Evolutionary conservation across 2,888 invertebrate genomes (phyloP), one percentile per base, ranked within the genome.

Genomic region (Branchellion lobata): DNA sequence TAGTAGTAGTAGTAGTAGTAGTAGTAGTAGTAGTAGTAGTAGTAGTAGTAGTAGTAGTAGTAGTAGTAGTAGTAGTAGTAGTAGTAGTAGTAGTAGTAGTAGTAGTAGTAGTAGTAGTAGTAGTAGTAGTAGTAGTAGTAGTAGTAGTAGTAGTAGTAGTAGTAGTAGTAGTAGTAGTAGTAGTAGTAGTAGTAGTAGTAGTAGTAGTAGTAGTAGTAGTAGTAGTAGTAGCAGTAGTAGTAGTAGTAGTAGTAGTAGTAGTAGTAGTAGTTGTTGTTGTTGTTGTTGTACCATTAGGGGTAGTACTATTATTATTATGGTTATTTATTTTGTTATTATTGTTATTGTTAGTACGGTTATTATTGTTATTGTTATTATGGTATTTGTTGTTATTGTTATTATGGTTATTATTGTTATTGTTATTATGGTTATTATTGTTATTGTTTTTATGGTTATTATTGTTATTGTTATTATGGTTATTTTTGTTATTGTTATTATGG

Each of bases 1-100:
- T 65, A 65, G 65, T 65, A 65, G 65, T 65, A 21, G 65, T 21
- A 65, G 65, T 65, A 65, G 65, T 65, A 65, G 65, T 65, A 65
- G 65, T 65, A 65, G 65, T 65, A 65, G 65, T 65, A 65, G 65
- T 65, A 21, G 65, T 65, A 21, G 65, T 65, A 65, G 65, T 65
- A 65, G 65, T 65, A 65, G 65, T 65, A 65, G 65, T 65, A 21
- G 65, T 65, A 65, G 65, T 65, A 65, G 53, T 65, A 21, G 65
- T 65, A 65, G 65, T 65, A 65, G 65, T 65, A 65, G 65, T 65
- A 65, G 65, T 65, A 21, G 65, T 65, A 21, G 65, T 65, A 65
- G 65, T 65, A 65, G 65, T 65, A 65, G 65, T 65, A 65, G 65
- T 65, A 65, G 5, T 65, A 11, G 65, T 65, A 65, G 65, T 65